Evolutionary conservation across 2,888 invertebrate species (phyloP).

Genomic region (Luperina testacea): DNA sequence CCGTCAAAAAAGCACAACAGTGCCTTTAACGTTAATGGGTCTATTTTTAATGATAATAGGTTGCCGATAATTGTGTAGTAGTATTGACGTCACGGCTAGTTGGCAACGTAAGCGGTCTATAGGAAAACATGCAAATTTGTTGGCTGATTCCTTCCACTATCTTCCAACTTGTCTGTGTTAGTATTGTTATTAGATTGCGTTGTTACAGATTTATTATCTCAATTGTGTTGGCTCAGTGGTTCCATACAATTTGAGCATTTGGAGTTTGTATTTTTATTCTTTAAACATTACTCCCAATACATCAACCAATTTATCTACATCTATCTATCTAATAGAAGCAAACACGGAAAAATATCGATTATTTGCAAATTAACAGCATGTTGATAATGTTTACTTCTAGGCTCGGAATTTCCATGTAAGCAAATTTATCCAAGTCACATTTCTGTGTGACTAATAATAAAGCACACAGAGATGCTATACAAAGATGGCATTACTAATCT

Average conservation of each 20-base stretch:
- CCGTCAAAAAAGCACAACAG: constrained; percentile 58
- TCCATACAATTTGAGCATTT: constrained; percentile 25
- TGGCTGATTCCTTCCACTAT: constrained; percentile 62
- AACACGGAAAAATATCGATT: constrained; percentile 34
- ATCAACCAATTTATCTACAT: not conserved
- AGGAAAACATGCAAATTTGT: constrained; percentile 66
- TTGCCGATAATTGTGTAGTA: constrained; percentile 65
- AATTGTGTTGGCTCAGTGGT: constrained; percentile 30
- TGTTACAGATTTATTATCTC: constrained; percentile 57
- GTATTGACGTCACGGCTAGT: constrained; percentile 67
- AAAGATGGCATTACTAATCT: constrained; percentile 51
- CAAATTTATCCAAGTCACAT: constrained; percentile 56
- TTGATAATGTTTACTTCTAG: constrained; percentile 53
- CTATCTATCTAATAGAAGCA: not conserved
- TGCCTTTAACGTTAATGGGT: constrained; percentile 64
- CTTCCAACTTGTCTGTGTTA: constrained; percentile 55
- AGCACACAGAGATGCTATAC: constrained; percentile 43
- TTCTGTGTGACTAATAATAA: constrained; percentile 55
- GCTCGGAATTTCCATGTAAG: constrained; percentile 53
- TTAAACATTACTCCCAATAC: constrained; percentile 6
- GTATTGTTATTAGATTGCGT: constrained; percentile 58
- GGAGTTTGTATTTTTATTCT: constrained; percentile 24
- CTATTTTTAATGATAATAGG: constrained; percentile 70
- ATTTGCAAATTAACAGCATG: constrained; percentile 41
- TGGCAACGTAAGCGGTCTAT: constrained; percentile 61